Conservation (phyloP, 2,888 invertebrate species). For the Cheilosia soror region DNA sequence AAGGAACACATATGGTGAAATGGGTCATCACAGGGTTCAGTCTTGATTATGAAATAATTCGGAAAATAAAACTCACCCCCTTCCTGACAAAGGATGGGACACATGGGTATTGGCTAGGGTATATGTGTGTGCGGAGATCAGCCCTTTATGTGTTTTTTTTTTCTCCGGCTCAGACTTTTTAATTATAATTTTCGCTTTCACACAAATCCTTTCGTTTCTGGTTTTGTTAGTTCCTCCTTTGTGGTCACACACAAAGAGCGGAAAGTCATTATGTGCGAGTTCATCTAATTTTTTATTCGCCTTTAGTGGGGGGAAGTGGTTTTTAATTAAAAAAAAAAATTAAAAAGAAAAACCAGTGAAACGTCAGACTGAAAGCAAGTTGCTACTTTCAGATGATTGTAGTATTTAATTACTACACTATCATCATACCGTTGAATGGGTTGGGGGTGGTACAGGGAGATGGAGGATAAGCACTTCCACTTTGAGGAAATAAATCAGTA, state of each 20-base stretch:
- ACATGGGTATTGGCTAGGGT: no score
- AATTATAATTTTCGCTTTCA: conserved; percentile 29
- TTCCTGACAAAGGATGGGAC: background rate
- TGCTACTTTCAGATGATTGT: conserved; percentile 30
- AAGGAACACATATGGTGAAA: conserved; percentile 25
- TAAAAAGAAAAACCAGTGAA: background rate
- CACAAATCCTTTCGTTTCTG: conserved; percentile 20
- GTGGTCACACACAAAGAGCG: conserved; percentile 36
- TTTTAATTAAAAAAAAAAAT: conserved; percentile 40
- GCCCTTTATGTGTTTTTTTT: conserved; percentile 4
- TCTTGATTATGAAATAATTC: conserved; percentile 48
- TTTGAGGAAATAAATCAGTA: conserved; percentile 14
- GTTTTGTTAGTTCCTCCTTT: conserved; percentile 17
- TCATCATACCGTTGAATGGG: background rate
- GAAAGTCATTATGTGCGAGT: conserved; percentile 48
- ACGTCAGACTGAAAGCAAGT: conserved; percentile 15
- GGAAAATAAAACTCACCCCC: background rate
- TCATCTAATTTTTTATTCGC: conserved; percentile 29
- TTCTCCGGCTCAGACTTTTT: background rate
- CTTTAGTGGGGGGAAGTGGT: conserved; percentile 16
- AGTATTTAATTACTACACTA: conserved; percentile 45
- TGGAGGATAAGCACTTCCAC: conserved; percentile 6
- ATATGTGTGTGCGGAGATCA: background rate
- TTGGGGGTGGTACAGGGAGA: background rate
- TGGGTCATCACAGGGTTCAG: conserved; percentile 29